Conservation (phyloP, 2,113 vertebrate species). For the Ciconia maguari region DNA sequence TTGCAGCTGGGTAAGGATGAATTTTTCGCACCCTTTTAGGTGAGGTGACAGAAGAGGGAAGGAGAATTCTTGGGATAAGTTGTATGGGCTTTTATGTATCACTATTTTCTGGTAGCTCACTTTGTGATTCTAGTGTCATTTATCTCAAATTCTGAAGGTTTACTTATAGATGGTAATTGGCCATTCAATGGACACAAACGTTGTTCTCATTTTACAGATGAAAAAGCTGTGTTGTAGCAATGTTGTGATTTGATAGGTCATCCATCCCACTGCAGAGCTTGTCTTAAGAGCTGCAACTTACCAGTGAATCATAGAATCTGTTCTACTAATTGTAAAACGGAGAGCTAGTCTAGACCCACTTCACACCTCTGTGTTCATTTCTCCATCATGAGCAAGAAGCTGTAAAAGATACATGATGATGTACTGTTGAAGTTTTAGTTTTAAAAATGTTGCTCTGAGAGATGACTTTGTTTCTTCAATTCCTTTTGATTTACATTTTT, state of each 20-base stretch:
- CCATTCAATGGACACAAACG: neutral
- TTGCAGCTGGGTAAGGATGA: constrained; percentile 86
- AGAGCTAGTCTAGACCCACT: neutral
- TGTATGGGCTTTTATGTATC: neutral
- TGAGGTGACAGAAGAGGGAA: neutral
- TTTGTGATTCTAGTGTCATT: neutral
- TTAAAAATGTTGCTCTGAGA: neutral
- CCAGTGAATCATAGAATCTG: neutral
- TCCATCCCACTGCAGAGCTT: neutral
- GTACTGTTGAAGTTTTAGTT: neutral
- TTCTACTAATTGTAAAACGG: neutral
- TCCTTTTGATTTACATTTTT: neutral
- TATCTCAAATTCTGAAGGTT: neutral
- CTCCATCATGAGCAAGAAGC: neutral
- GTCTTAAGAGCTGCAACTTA: neutral
- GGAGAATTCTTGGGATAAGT: neutral
- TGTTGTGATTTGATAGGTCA: neutral
- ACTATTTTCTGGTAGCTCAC: neutral
- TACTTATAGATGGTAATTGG: neutral
- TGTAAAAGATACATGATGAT: neutral
- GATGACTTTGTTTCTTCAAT: neutral
- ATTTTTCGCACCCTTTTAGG: neutral
- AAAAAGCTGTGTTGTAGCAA: neutral
- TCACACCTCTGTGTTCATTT: neutral
- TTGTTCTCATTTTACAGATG: neutral